Conservation (phyloP, 2,888 invertebrate species). For the Hoplodrina blanda region DNA sequence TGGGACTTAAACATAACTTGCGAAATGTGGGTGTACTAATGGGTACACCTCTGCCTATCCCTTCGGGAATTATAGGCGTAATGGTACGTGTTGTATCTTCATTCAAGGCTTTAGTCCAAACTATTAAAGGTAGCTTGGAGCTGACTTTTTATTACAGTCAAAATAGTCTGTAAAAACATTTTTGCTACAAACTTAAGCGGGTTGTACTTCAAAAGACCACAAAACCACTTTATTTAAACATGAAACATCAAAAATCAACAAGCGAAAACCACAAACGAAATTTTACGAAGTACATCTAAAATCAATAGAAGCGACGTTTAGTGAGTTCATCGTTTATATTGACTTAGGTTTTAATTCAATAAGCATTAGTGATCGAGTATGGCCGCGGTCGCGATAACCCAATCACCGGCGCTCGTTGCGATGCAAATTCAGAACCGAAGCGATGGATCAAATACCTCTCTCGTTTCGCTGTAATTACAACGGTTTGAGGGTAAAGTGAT, state of each 20-base stretch:
- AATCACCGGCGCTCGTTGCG: slow-evolving; percentile 78
- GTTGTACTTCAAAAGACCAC: neutral
- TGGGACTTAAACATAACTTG: too few species aligned
- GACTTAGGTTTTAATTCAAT: slow-evolving; percentile 69
- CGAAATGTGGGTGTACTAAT: too few species aligned
- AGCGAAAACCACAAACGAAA: slow-evolving; percentile 26
- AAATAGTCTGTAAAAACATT: slow-evolving; percentile 1
- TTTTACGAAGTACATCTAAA: slow-evolving; percentile 43
- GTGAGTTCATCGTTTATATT: slow-evolving; percentile 51
- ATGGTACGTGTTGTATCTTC: neutral
- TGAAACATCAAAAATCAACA: slow-evolving; percentile 42
- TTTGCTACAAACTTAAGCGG: neutral
- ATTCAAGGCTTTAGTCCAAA: neutral
- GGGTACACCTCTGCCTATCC: too few species aligned
- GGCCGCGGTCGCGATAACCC: slow-evolving; percentile 68
- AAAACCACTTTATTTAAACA: slow-evolving; percentile 4
- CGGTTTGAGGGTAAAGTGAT: slow-evolving; percentile 24
- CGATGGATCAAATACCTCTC: slow-evolving; percentile 51
- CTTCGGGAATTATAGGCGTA: too few species aligned
- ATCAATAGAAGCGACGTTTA: slow-evolving; percentile 58
- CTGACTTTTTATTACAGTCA: neutral
- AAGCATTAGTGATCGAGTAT: slow-evolving; percentile 62
- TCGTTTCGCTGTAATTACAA: slow-evolving; percentile 44
- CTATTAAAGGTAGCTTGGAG: neutral
- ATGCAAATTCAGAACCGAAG: slow-evolving; percentile 76